Base-by-base conservation (phyloP, 2,888 invertebrate genomes). In the Oconnorella tubifera region DNA sequence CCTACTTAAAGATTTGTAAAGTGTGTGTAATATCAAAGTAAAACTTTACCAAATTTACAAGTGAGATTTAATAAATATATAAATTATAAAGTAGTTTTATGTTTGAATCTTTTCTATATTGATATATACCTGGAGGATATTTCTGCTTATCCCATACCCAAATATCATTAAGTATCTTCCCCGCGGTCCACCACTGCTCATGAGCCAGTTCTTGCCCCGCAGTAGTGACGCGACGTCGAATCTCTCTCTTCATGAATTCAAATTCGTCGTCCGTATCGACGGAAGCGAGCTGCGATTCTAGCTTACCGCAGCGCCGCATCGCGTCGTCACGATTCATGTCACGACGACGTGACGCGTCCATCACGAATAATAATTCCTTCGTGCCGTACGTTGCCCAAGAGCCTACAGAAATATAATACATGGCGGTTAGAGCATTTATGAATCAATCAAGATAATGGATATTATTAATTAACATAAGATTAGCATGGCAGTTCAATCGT, bases 181-280 rank as follows among this genome's bases (percentile, higher is more conserved):
- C 66, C 14, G 66, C 62, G 19, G 66, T 63, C 66, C 66, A 66
- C 66, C 66, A 66, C 55, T 66, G 66, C 58, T 66, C 66, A 33
- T 66, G 62, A 25, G 62, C 66, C 49, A 66, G 61, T 56, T 66
- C 62, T 48, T 66, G 66, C 10, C 66, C 66, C 10, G 33, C 49
- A 48, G 31, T 29, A 25, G 50, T 59, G 27, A 65, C 65, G 27
- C 61, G 59, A 33, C 62, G 25, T 19, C 60, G 49, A 31, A 65
- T 65, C 33, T 65, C 62, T 6, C 40, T 25, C 19, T 56, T 33
- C 2, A 65, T 40, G 55, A 65, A 65, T 3, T 65, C 65, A 50
- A 65, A 65, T 49, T 65, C 65, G 14, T 33, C 57, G 29, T 65
- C 60, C 2, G 56, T 49, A 19, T 65, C 65, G 27, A 65, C 61